phyloP scores from a whole-genome alignment of 2,797 vertebrate species.

The Enteromius afrohamiltoni region DNA sequence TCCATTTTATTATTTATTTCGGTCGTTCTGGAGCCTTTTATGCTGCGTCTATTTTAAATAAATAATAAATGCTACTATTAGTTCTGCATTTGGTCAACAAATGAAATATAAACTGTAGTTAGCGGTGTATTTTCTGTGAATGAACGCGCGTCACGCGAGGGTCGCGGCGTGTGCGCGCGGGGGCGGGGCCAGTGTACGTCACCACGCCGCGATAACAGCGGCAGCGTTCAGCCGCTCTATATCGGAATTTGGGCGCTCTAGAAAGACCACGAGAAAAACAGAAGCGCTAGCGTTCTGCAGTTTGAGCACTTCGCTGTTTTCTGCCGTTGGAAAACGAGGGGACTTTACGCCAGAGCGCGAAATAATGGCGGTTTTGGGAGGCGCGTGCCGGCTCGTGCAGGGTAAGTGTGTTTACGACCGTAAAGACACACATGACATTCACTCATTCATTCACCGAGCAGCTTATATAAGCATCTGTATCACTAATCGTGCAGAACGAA shows the following conservation, averaged over 20 bases:
- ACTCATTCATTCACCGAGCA: background rate
- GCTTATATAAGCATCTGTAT: background rate
- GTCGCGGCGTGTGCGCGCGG: background rate
- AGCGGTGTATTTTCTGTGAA: background rate
- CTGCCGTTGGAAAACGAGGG: background rate
- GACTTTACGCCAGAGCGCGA: background rate
- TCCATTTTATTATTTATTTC: no score
- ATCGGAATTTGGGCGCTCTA: constrained; percentile 30
- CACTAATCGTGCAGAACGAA: background rate
- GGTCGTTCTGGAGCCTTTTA: no score
- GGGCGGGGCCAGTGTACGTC: background rate
- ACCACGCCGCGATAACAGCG: constrained; percentile 1
- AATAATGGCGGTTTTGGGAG: constrained; percentile 71
- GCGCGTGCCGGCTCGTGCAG: constrained; percentile 68
- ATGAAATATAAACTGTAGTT: background rate
- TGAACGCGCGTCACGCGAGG: background rate
- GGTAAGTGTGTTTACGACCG: constrained; percentile 67
- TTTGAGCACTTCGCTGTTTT: no score
- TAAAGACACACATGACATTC: background rate
- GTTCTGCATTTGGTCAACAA: background rate
- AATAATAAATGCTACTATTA: background rate
- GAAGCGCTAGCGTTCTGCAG: background rate
- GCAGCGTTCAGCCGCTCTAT: constrained; percentile 13
- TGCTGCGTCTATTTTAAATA: background rate
- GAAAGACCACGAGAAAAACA: background rate